Evolutionary conservation across 2,888 invertebrate genomes (phyloP).

Genomic region (Eupithecia dodoneata): DNA sequence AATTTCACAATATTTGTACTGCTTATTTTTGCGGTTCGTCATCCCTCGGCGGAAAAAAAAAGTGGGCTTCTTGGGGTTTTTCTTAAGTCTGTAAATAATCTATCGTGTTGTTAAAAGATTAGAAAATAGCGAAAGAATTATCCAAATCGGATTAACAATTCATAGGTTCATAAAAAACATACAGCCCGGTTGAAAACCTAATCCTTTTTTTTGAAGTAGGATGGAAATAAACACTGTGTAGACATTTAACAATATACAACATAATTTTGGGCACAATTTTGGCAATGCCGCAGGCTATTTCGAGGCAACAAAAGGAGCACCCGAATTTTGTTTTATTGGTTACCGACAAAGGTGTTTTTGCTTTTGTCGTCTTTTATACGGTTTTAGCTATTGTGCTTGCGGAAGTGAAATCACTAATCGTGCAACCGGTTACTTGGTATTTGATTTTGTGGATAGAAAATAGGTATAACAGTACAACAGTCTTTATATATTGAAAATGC

Average conservation of each 20-base stretch:
- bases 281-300: conserved; percentile 43
- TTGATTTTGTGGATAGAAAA: background rate
- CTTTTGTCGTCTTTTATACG: conserved; percentile 19
- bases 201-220: background rate
- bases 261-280: conserved; percentile 50
- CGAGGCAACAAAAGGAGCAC: conserved; percentile 41
- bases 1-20: too few species aligned
- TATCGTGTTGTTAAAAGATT: background rate
- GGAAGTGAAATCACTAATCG: background rate
- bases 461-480: background rate
- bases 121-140: background rate
- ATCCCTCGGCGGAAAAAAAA: too few species aligned
- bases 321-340: conserved; percentile 41
- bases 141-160: background rate
- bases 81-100: background rate
- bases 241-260: conserved; percentile 31
- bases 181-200: background rate
- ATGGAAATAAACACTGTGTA: conserved; percentile 11
- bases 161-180: background rate
- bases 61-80: too few species aligned
- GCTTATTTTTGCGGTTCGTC: too few species aligned
- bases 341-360: conserved; percentile 33
- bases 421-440: background rate
- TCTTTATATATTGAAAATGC: background rate
- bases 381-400: conserved; percentile 24